These are phyloP conservation scores for Operophtera brumata DNA, from an alignment of 2,888 invertebrate species.

Conservation along the genomic window DNA sequence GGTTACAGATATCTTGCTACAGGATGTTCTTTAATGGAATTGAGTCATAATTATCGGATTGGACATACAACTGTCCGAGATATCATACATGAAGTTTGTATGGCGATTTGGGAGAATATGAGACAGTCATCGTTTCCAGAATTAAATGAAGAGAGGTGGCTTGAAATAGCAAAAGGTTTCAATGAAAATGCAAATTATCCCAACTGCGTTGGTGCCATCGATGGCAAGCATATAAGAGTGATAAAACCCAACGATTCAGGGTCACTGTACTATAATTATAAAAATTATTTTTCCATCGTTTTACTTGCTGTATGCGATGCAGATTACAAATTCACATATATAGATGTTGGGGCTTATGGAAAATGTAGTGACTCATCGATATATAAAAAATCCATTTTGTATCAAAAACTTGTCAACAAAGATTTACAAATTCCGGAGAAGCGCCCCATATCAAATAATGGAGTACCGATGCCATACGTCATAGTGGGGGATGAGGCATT, in stretches of 20 bases:
- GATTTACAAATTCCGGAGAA: constrained; percentile 22
- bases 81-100: constrained; percentile 38
- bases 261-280: constrained; percentile 36
- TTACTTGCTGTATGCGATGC: constrained; percentile 35
- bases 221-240: constrained; percentile 28
- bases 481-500: constrained; percentile 30
- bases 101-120: constrained; percentile 33
- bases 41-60: constrained; percentile 36
- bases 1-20: constrained; percentile 40
- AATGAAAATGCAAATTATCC: constrained; percentile 18
- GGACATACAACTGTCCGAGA: constrained; percentile 37
- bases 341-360: constrained; percentile 34
- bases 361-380: constrained; percentile 25
- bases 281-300: constrained; percentile 37
- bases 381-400: constrained; percentile 21
- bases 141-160: constrained; percentile 35
- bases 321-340: constrained; percentile 35
- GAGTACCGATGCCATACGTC: constrained; percentile 21
- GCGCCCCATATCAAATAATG: constrained; percentile 22
- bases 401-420: constrained; percentile 20
- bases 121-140: constrained; percentile 31
- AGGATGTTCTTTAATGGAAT: constrained; percentile 37
- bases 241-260: constrained; percentile 30
- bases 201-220: constrained; percentile 19
- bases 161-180: constrained; percentile 36